These are phyloP conservation scores for Sebastes minor DNA, from an alignment of 2,797 vertebrate genomes.

Conservation along the genomic window DNA sequence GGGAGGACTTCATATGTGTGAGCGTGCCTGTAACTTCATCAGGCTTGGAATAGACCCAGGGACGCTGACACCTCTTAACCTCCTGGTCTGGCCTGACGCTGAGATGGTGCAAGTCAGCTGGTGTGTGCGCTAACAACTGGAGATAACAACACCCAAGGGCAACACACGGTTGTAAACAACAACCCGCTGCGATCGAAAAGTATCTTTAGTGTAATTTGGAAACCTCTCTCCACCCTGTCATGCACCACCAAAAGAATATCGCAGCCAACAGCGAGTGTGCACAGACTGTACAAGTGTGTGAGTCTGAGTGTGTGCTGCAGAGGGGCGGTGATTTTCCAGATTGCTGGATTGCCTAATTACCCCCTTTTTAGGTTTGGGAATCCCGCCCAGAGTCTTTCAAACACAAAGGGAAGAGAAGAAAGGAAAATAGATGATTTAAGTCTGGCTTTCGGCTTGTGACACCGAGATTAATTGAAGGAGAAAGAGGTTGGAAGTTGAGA, in stretches of 20 bases:
- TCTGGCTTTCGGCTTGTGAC: constrained; percentile 20
- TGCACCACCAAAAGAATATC: constrained; percentile 18
- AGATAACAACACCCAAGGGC: constrained; percentile 40
- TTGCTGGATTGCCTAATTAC: constrained; percentile 70
- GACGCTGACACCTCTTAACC: constrained; percentile 33
- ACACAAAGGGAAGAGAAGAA: constrained; percentile 50
- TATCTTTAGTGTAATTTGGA: constrained; percentile 39
- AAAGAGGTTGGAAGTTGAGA: constrained; percentile 23
- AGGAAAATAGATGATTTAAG: constrained; percentile 34
- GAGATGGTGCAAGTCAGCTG: constrained; percentile 38
- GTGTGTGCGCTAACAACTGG: constrained; percentile 30
- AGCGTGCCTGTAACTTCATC: constrained; percentile 49
- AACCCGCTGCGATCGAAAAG: constrained; percentile 42
- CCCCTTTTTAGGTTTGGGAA: constrained; percentile 63
- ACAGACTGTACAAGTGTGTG: constrained; percentile 5
- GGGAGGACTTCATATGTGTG: constrained; percentile 26
- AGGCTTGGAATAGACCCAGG: constrained; percentile 50
- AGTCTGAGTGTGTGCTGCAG: constrained; percentile 20
- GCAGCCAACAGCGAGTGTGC: constrained; percentile 30
- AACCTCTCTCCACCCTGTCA: constrained; percentile 36
- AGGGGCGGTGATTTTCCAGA: constrained; percentile 67
- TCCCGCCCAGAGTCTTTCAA: constrained; percentile 51
- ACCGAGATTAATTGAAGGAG: constrained; percentile 45
- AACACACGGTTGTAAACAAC: constrained; percentile 49
- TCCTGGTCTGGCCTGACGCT: not conserved